Base-by-base conservation (phyloP, 2,113 vertebrate genomes). In the Antigone vipio region DNA sequence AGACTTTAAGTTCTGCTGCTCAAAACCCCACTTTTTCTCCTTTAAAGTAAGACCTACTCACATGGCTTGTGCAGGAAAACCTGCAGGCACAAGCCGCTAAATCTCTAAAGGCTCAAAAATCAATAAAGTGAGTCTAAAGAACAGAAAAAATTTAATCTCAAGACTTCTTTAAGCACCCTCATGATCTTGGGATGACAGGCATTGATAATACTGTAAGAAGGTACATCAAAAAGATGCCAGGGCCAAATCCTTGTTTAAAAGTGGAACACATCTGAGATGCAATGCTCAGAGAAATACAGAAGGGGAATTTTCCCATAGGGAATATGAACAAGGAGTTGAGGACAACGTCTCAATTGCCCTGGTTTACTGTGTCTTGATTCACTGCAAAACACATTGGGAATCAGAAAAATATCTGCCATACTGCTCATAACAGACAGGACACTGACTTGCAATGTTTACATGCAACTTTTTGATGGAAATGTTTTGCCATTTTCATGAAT, bases 21-120 rank as follows among this genome's bases (percentile, higher is more conserved):
- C 66, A 84, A 67, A 86, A 18, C 0, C 0, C 0, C 0, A 1
- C 7, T 35, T 66, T 77, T 62, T 40, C 66, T 81, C 11, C 20
- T 82, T 87, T 89, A 50, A 82, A 64, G 64, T 68, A 86, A 56
- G 21, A 87, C 24, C 17, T 56, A 27, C 53, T 87, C 40, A 56
- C 34, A 58, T 34, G 66, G 35, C n/a, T 89, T 60, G n/a, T 15
- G 6, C 11, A 87, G 34, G 62, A 90, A 88, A 63, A 32, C 24
- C 79, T 79, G 44, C 15, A 91, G 84, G 88, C 44, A 79, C 45
- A 89, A 85, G 80, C n/a, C 53, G 60, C 35, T 82, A 50, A 88
- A 89, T 66, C 58, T 89, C 84, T 50, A 76, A 87, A 49, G 88
- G 45, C 69, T 93, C 23, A 78, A 85, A 90, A 94, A 92, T 95